Conservation (phyloP, 2,888 invertebrate species). For the Willowsia nigromaculata region DNA sequence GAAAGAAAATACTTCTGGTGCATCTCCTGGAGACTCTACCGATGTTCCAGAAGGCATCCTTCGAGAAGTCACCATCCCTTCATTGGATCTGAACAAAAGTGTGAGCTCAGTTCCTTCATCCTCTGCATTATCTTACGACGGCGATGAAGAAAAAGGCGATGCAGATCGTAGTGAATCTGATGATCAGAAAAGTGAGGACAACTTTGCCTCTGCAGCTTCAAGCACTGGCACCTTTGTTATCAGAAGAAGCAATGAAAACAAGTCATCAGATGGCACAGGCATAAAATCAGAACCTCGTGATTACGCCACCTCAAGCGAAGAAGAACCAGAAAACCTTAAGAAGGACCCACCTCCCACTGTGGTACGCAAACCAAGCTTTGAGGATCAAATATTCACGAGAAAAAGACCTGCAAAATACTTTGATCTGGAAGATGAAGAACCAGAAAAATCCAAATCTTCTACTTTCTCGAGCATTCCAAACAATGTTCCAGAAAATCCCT, state of each 20-base stretch:
- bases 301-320: slow-evolving; percentile 3
- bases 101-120: slow-evolving; percentile 1
- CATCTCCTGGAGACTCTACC: background rate
- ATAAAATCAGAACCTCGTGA: background rate
- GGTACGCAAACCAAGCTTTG: slow-evolving; percentile 76
- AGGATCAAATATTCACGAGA: slow-evolving; percentile 42
- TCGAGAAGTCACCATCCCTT: slow-evolving; percentile 3
- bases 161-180: slow-evolving; percentile 22
- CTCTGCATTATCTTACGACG: slow-evolving; percentile 33
- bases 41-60: slow-evolving; percentile 30
- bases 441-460: background rate
- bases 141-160: slow-evolving; percentile 40
- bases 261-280: background rate
- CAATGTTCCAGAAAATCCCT: background rate
- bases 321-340: slow-evolving; percentile 17
- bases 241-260: slow-evolving; percentile 8
- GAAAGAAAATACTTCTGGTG: background rate
- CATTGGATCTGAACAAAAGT: slow-evolving; percentile 1
- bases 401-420: slow-evolving; percentile 71
- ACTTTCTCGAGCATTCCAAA: slow-evolving; percentile 25
- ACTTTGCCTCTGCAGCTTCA: slow-evolving; percentile 66
- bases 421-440: slow-evolving; percentile 37
- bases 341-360: slow-evolving; percentile 45
- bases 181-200: slow-evolving; percentile 32
- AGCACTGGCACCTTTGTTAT: slow-evolving; percentile 72